Conservation (phyloP, 2,113 vertebrate species). For the Sphaerodactylus townsendi region DNA sequence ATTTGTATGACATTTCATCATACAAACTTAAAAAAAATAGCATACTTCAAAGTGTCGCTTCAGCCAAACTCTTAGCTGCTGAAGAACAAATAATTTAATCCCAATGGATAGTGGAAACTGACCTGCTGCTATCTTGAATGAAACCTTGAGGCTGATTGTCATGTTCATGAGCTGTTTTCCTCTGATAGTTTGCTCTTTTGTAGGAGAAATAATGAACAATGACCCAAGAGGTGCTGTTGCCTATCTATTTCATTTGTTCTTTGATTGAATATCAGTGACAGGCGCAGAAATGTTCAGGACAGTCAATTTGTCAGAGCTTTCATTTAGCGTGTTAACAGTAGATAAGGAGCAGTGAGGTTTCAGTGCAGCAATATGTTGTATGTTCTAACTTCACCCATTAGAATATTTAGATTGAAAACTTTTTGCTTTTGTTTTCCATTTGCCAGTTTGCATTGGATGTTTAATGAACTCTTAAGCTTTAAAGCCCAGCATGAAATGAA, state of each 20-base stretch:
- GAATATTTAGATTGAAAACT: neutral
- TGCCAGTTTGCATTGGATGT: neutral
- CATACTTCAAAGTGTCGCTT: neutral
- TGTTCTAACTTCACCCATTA: neutral
- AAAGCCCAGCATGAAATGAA: neutral
- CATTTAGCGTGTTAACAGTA: neutral
- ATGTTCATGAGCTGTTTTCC: neutral
- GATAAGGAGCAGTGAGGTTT: neutral
- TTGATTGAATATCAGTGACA: slow-evolving; percentile 9
- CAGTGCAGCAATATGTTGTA: neutral
- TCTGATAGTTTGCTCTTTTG: slow-evolving; percentile 35
- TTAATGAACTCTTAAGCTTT: neutral
- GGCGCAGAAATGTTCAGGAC: neutral
- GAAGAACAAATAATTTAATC: neutral
- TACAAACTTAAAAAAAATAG: too few species aligned
- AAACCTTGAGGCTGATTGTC: neutral
- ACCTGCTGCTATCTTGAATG: neutral
- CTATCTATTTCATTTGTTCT: neutral
- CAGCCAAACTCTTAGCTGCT: neutral
- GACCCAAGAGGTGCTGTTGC: slow-evolving; percentile 4
- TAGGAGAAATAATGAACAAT: neutral
- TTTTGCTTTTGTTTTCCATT: neutral
- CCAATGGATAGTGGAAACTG: neutral
- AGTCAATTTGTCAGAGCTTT: slow-evolving; percentile 3
- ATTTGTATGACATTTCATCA: too few species aligned